Evolutionary conservation across 2,797 vertebrate species (phyloP), one percentile per base, ranked within the genome.

Genomic region (Clarias platycephalus): DNA sequence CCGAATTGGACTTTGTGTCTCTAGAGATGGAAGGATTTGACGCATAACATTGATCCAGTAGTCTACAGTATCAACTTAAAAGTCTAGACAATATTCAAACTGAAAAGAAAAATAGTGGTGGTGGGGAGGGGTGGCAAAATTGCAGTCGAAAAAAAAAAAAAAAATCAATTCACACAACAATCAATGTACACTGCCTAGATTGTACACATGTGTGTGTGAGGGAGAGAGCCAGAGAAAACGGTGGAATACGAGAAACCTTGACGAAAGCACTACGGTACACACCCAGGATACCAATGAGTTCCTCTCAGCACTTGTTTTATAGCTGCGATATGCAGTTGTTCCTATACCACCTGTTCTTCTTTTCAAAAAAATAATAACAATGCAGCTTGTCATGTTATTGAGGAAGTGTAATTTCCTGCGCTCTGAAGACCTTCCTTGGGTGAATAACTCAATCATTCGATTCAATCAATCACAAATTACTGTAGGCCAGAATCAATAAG

Each of bases 101-200:
- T 31, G 49, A 31, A 75, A 31, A 75, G n/a, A 57, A 34, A 58
- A 24, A 58, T n/a, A 67, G 22, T 49, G 44, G 44, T 49, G 44
- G 44, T 49, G 37, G 37, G 5, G 34, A 15, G 15, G 44, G 53
- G 53, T 26, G 49, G 2, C 0, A 3, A 70, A 22, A 71, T 18
- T 26, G 15, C 6, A 26, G 71, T 53, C 13, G 44, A 0, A 37
- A 37, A 5, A 40, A 40, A 40, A 49, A 49, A 12, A 44, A 28
- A 34, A 77, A 77, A 78, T 37, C 55, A 78, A 62, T 78, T 20
- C 55, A n/a, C 75, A 15, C 31, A 62, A 24, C 57, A 60, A 62
- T 37, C 31, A 37, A 37, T 37, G 20, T 5, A 34, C 28, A 58
- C 58, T 40, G 4, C 49, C 0, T 20, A 37, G 31, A 8, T 40